Evolutionary conservation across 2,888 invertebrate species (phyloP), one percentile per base, ranked within the genome.

Genomic region (Pristionchus entomophagus): DNA sequence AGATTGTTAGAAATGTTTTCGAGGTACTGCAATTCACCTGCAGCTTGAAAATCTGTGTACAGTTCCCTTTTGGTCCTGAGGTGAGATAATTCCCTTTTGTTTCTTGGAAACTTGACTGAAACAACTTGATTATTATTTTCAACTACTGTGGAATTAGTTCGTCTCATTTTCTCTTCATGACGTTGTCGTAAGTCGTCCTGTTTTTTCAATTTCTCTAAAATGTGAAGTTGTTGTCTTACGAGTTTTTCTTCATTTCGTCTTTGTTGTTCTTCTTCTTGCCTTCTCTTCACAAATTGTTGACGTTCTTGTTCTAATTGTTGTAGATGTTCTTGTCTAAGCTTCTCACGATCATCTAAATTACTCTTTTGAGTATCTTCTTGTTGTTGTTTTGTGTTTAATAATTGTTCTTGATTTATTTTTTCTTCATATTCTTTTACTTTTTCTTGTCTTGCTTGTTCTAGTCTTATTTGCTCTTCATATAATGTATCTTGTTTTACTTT

Each of bases 31-130:
- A 88, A 88, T 53, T 88, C 88, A 87, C 88, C 88, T 51, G 87
- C 87, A 85, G 88, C 88, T 88, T 88, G 88, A 85, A 87, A 88
- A 56, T 88, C 88, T 85, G 88, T 86, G 85, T 88, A 88, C 65
- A 56, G n/a, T 35, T 38, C 32, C 41, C 59, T 78, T 85, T 56
- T 49, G 29, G 45, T 45, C 45, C 45, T 45, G 6, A 45, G 8
- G 45, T 45, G 14, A 45, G 8, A 45, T 45, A 6, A 6, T 14
- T 45, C 45, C 45, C 45, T 45, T 45, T 14, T 14, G 45, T 45
- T 45, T 10, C 45, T 45, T n/a, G n/a, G n/a, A n/a, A n/a, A 45
- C 45, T 45, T 45, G 45, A 45, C 14, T 45, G 14, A 10, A 6
- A 10, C 14, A 14, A 45, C 14, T 45, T 45, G 45, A 10, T 45